phyloP scores from a whole-genome alignment of 1,140 invertebrate genomes.

The Caerostris extrusa region DNA sequence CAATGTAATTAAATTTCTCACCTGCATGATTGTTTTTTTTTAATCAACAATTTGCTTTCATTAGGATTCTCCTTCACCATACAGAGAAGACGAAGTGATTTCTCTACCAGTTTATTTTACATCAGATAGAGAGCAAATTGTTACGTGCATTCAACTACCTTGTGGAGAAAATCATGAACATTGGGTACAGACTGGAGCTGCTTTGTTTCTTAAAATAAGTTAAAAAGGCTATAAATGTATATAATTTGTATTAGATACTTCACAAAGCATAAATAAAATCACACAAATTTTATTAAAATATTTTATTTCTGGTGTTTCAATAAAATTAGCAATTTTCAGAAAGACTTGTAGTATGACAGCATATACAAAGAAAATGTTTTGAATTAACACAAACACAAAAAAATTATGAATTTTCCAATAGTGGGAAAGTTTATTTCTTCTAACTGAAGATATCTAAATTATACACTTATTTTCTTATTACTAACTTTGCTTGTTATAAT shows the following conservation, averaged over 20 bases:
- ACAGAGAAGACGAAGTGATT: conserved; percentile 81
- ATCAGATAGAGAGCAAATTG: conserved; percentile 83
- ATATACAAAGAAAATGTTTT: background rate
- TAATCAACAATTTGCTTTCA: conserved; percentile 50
- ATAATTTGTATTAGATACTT: background rate
- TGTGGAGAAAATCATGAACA: conserved; percentile 82
- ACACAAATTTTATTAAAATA: background rate
- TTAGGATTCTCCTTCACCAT: conserved; percentile 80
- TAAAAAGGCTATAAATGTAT: conserved; percentile 34
- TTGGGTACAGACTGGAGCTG: conserved; percentile 84
- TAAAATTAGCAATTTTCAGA: background rate
- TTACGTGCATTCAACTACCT: conserved; percentile 83
- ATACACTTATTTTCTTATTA: too few relatives aligned
- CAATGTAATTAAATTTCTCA: too few relatives aligned
- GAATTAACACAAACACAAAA: too few relatives aligned
- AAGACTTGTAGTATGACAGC: background rate
- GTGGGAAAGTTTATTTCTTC: too few relatives aligned
- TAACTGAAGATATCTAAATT: too few relatives aligned
- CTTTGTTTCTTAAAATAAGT: conserved; percentile 83
- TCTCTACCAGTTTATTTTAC: conserved; percentile 84
- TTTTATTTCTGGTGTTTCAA: background rate
- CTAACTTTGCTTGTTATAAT: too few relatives aligned
- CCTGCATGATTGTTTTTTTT: too few relatives aligned
- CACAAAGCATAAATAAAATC: background rate
- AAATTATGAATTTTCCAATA: too few relatives aligned